A percentile compares a stretch with the other conserved stretches of the same genome.
Conservation (phyloP, 2,797 vertebrate genomes). For the Lindbergichthys nudifrons region DNA sequence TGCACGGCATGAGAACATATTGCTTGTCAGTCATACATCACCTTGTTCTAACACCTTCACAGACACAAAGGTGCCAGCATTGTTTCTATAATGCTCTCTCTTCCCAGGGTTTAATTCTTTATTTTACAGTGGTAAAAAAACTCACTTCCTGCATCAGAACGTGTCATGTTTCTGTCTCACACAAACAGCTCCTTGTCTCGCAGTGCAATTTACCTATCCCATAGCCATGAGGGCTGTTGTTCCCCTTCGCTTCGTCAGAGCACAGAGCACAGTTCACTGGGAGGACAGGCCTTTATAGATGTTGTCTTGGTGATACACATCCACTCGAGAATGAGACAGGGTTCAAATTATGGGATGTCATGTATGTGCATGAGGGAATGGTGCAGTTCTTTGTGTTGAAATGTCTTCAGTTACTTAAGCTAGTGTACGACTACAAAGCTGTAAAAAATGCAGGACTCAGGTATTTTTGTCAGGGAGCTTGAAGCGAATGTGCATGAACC, state of each 20-base stretch:
- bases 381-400: background rate
- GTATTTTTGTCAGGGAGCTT: constrained; percentile 33
- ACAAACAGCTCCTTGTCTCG: constrained; percentile 71
- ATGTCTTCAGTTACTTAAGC: constrained; percentile 24
- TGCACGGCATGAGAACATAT: constrained; percentile 65
- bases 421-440: constrained; percentile 40
- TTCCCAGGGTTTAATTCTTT: constrained; percentile 80
- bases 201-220: constrained; percentile 78
- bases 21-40: constrained; percentile 75
- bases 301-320: constrained; percentile 76
- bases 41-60: constrained; percentile 73
- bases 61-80: constrained; percentile 85
- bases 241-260: constrained; percentile 78
- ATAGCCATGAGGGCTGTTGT: constrained; percentile 79
- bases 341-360: constrained; percentile 75
- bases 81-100: constrained; percentile 72
- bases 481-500: constrained; percentile 5
- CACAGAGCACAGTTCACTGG: constrained; percentile 81
- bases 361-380: constrained; percentile 3
- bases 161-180: constrained; percentile 79
- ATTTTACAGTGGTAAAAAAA: constrained; percentile 70
- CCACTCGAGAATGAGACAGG: constrained; percentile 48
- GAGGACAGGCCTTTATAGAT: constrained; percentile 84
- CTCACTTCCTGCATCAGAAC: constrained; percentile 78
- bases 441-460: constrained; percentile 44